Percentiles rank a stretch among this genome's conserved stretches.
Conservation (phyloP, 37 sponge, comb jelly and placozoan species). For the Diacarnus erythraeanus region DNA sequence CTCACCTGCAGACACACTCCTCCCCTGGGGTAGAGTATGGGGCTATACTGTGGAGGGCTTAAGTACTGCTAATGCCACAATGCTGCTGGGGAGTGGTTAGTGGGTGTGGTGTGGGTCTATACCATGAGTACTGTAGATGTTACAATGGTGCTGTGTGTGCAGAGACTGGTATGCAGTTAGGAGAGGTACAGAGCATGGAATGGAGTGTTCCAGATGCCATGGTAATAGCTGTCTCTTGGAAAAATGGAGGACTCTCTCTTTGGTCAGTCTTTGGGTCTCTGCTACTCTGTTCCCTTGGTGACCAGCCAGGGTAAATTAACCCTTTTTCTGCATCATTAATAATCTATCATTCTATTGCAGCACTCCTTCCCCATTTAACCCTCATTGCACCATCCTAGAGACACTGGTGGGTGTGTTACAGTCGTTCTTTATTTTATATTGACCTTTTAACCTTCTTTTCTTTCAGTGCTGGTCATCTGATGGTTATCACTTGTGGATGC, state of each 20-base stretch:
- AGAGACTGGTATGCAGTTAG: constrained; percentile 51
- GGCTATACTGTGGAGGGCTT: too few relatives aligned
- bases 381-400: constrained; percentile 50
- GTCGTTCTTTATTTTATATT: constrained; percentile 15
- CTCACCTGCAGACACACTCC: too few relatives aligned
- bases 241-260: constrained; percentile 69
- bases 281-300: constrained; percentile 71
- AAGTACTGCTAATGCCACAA: too few relatives aligned
- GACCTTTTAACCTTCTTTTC: constrained; percentile 42
- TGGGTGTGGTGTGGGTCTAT: too few relatives aligned
- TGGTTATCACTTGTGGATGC: constrained; percentile 74
- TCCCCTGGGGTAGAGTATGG: too few relatives aligned
- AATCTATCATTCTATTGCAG: constrained; percentile 2
- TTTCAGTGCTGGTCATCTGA: constrained; percentile 75
- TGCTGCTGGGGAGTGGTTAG: too few relatives aligned
- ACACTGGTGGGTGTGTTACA: constrained; percentile 19
- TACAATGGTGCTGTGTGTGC: too few relatives aligned
- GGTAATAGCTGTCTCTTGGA: constrained; percentile 82
- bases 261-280: constrained; percentile 87
- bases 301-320: constrained; percentile 63
- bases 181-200: constrained; percentile 62
- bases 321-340: not conserved
- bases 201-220: constrained; percentile 69
- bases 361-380: constrained; percentile 61
- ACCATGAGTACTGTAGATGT: too few relatives aligned